Percentiles rank a stretch among this genome's conserved stretches.
Conservation (phyloP, 1,140 invertebrate species). For the Temnothorax longispinosus region DNA sequence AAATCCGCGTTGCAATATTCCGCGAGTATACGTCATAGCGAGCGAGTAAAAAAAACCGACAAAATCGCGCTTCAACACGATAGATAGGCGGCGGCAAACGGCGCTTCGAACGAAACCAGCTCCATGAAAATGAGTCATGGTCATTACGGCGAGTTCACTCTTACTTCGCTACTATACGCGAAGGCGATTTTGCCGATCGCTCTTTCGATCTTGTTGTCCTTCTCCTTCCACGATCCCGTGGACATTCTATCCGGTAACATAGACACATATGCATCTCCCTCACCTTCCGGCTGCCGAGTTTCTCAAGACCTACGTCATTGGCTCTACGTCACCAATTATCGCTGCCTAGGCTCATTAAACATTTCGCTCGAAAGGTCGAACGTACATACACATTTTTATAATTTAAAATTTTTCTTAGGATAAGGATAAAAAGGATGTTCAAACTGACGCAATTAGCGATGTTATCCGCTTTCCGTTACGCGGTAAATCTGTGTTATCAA, state of each 20-base stretch:
- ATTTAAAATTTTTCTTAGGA: background rate
- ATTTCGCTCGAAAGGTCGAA: conserved; percentile 20
- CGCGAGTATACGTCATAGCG: background rate
- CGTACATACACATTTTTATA: background rate
- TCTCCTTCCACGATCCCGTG: background rate
- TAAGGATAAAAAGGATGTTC: background rate
- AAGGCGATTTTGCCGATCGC: conserved; percentile 48
- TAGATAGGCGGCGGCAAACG: background rate
- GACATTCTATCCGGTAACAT: conserved; percentile 43
- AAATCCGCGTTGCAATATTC: background rate
- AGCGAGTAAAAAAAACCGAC: background rate
- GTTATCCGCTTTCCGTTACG: background rate
- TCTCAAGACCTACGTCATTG: conserved; percentile 44
- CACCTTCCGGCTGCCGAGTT: conserved; percentile 25
- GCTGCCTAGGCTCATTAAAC: conserved; percentile 25
- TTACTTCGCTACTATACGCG: conserved; percentile 51
- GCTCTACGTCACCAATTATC: background rate
- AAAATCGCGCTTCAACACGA: background rate
- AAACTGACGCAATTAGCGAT: background rate
- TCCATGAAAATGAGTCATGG: conserved; percentile 74
- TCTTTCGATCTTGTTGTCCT: conserved; percentile 43
- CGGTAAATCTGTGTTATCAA: background rate
- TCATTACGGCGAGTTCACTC: conserved; percentile 66
- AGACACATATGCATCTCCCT: conserved; percentile 50
- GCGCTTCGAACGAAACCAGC: conserved; percentile 59